Base-by-base conservation (phyloP, 2,797 vertebrate genomes). In the Chaetophractus vellerosus region DNA sequence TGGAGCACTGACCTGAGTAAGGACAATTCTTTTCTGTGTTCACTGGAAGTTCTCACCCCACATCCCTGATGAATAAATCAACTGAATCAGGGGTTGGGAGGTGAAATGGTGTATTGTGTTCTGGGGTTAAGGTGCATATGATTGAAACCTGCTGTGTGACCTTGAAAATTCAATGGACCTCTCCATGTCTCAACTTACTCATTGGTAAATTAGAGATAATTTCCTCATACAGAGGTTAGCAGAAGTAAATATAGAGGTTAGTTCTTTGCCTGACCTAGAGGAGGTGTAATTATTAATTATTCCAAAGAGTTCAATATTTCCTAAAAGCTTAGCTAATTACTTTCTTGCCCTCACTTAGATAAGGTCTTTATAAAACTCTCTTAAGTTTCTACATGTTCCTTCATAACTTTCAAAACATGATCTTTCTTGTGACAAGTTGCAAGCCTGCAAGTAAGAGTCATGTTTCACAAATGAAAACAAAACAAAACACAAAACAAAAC, bases 161-260 rank as follows among this genome's bases (percentile, higher is more conserved):
- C 78, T 87, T 68, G 85, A 82, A 94, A 93, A 92, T 80, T 80
- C 83, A 93, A 21, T 41, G 38, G 36, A 63, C 8, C 1, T 76
- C 82, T 91, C 41, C 57, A 91, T 59, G 36, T 23, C 5, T 12
- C 14, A 50, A 45, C 11, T 33, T 78, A 83, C 45, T 66, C 48
- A 88, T 72, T 88, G 91, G 21, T 93, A 96, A 91, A 76, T 94
- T 94, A 95, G 66, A 83, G 69, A 80, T 79, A 93, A 93, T 82
- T 94, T 85, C 23, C 38, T 80, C n/a, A 61, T 28, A 59, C 14
- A 31, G 36, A 74, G 41, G 11, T 68, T 85, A 19, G 66, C 55
- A 92, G 76, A 84, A 79, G 61, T 74, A 55, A 91, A 84, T 11
- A 48, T 11, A 74, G 28, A 90, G n/a, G 41, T 33, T 57, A 83